Conservation (phyloP, 2,113 vertebrate genomes). For the Sitta europaea region DNA sequence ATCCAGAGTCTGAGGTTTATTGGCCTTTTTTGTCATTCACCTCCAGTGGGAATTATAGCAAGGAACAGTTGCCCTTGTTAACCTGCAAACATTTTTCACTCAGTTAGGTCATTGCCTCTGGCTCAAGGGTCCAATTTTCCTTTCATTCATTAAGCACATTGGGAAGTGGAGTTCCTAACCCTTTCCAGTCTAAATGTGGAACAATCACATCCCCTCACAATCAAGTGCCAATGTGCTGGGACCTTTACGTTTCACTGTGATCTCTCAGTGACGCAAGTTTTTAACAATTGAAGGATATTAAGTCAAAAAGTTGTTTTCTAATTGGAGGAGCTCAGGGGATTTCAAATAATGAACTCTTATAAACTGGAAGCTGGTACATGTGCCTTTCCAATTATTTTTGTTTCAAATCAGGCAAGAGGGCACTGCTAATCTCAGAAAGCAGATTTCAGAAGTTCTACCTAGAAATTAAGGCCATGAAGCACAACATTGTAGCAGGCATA, state of each 20-base stretch:
- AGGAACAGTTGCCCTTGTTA: slow-evolving; percentile 82
- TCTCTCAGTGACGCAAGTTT: slow-evolving; percentile 87
- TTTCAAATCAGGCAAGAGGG: slow-evolving; percentile 74
- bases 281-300: slow-evolving; percentile 98
- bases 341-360: slow-evolving; percentile 77
- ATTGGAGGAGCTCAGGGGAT: slow-evolving; percentile 80
- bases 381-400: slow-evolving; percentile 80
- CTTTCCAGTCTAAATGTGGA: slow-evolving; percentile 89
- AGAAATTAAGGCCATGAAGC: slow-evolving; percentile 28
- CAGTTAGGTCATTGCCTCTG: slow-evolving; percentile 83
- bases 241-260: slow-evolving; percentile 75
- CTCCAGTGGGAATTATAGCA: slow-evolving; percentile 76
- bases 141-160: slow-evolving; percentile 90
- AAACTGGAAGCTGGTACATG: slow-evolving; percentile 80
- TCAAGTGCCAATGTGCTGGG: slow-evolving; percentile 77
- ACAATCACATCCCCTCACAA: slow-evolving; percentile 89
- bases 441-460: slow-evolving; percentile 69
- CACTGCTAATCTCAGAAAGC: slow-evolving; percentile 73
- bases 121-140: slow-evolving; percentile 87
- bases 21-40: slow-evolving; percentile 79
- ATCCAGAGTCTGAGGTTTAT: slow-evolving; percentile 69
- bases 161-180: slow-evolving; percentile 92
- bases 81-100: slow-evolving; percentile 95
- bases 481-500: neutral
- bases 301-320: slow-evolving; percentile 84